Evolutionary conservation across 2,113 vertebrate species (phyloP).

Genomic region (Apeltes quadracus): DNA sequence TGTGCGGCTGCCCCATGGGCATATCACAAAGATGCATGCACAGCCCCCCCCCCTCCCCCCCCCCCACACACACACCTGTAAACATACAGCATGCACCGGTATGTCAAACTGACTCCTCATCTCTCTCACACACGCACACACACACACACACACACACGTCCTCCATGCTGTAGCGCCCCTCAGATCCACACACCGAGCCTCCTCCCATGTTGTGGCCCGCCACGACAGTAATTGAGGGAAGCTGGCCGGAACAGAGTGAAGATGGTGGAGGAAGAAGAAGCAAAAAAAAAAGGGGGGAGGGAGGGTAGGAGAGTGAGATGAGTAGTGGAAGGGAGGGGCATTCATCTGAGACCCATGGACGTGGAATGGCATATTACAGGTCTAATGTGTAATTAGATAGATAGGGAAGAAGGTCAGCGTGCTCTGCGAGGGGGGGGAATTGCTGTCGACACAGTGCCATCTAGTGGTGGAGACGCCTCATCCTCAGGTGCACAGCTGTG

Average conservation of each 20-base stretch:
- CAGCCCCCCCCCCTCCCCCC: conserved; percentile 27
- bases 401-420: conserved; percentile 79
- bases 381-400: conserved; percentile 85
- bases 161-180: conserved; percentile 25
- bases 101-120: conserved; percentile 67
- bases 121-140: conserved; percentile 51
- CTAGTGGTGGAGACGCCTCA: conserved; percentile 57
- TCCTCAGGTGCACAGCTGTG: conserved; percentile 33
- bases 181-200: conserved; percentile 51
- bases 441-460: conserved; percentile 74
- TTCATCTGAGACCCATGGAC: conserved; percentile 81
- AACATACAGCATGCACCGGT: conserved; percentile 56
- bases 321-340: conserved; percentile 66
- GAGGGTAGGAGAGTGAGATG: conserved; percentile 52
- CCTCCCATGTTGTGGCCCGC: conserved; percentile 70
- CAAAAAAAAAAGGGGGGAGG: background rate
- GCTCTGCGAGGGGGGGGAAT: conserved; percentile 49
- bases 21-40: conserved; percentile 43
- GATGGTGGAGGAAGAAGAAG: conserved; percentile 52
- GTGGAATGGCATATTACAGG: conserved; percentile 82
- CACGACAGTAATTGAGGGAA: conserved; percentile 83
- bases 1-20: conserved; percentile 58
- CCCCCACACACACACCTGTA: conserved; percentile 68
- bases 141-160: no score
- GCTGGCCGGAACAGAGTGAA: conserved; percentile 78